phyloP scores from a whole-genome alignment of 2,797 vertebrate genomes.

The Emydoidea blandingii region DNA sequence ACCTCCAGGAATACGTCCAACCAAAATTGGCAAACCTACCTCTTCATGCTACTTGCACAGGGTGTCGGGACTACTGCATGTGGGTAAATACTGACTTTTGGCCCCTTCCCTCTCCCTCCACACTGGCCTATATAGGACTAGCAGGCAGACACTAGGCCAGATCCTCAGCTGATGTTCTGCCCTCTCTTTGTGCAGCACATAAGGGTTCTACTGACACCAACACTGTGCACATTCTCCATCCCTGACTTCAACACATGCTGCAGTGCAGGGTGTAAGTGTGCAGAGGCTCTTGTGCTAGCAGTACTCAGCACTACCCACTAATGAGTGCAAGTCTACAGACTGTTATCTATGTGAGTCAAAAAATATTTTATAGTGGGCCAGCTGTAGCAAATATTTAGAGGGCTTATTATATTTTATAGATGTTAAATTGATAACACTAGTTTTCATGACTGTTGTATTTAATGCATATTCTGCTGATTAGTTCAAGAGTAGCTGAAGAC shows the following conservation, averaged over 20 bases:
- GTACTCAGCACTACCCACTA: background rate
- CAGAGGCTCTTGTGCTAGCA: background rate
- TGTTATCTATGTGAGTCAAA: background rate
- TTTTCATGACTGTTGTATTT: background rate
- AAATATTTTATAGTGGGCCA: background rate
- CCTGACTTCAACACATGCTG: background rate
- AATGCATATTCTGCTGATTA: background rate
- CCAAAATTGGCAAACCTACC: background rate
- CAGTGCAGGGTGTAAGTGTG: background rate
- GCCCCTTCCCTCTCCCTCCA: background rate
- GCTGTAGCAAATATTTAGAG: background rate
- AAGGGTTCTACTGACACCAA: background rate
- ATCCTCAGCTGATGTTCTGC: background rate
- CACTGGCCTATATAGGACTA: background rate
- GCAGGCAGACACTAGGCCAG: background rate
- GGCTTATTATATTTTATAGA: background rate
- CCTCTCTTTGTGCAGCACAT: background rate
- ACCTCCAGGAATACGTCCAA: too few species aligned
- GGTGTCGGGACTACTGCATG: rapidly evolving
- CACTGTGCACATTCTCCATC: background rate
- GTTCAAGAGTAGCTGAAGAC: conserved; percentile 1
- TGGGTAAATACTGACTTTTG: background rate
- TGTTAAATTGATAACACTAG: background rate
- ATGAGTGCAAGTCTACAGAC: background rate
- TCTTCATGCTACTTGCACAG: background rate